Conservation (phyloP, 2,113 vertebrate genomes). For the Aphyosemion australe region DNA sequence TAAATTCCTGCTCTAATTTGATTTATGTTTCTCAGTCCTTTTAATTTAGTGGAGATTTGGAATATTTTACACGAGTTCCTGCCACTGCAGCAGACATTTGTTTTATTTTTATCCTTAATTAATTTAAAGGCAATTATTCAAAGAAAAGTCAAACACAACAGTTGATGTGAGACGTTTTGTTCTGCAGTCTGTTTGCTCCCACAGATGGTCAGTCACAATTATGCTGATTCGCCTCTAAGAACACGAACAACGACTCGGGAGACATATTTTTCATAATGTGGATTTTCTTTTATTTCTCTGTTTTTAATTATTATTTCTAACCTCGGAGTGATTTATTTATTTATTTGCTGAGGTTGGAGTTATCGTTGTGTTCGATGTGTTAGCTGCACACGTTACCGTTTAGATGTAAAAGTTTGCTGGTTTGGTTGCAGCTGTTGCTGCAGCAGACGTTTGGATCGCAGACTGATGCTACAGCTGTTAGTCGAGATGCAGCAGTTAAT, state of each 20-base stretch:
- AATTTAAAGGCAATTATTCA: background rate
- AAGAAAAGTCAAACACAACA: background rate
- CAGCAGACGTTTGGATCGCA: background rate
- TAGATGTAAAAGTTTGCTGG: no score
- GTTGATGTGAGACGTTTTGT: background rate
- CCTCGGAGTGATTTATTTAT: background rate
- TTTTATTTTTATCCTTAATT: background rate
- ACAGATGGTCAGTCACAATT: no score
- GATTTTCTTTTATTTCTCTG: no score
- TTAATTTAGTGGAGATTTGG: slow-evolving; percentile 1
- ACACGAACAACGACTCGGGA: no score
- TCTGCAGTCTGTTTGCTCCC: background rate
- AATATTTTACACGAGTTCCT: background rate
- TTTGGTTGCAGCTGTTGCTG: background rate
- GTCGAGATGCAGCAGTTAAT: background rate
- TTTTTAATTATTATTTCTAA: no score
- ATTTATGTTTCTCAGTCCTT: slow-evolving; percentile 19
- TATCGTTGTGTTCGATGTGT: background rate
- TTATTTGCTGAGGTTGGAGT: background rate
- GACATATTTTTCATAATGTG: no score
- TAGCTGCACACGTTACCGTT: no score
- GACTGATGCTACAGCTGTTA: background rate
- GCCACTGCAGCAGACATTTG: background rate
- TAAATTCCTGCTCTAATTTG: slow-evolving; percentile 13
- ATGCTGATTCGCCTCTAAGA: no score